Evolutionary conservation across 2,113 vertebrate species (phyloP), one percentile per base, ranked within the genome.

Genomic region (Muscicapa adusta): DNA sequence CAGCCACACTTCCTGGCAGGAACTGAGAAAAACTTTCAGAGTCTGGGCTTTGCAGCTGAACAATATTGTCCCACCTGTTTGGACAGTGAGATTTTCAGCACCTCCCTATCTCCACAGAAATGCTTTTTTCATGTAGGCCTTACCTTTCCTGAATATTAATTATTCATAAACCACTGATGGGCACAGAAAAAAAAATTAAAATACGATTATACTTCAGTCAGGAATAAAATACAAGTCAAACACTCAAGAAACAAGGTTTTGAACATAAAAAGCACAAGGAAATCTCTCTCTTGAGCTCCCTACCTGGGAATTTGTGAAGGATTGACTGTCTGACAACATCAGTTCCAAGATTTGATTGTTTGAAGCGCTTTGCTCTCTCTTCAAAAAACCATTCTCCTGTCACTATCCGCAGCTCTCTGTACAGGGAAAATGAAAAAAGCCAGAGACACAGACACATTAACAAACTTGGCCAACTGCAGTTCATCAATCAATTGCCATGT

Each of bases 331-430:
- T 99, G 93, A 99, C 97, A 84, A 99, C 95, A 74, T 99, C 99
- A 3, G 98, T 98, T 96, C 98, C 98, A 56, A 97, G 72, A 53
- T 95, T 96, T 60, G 96, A 97, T 61, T 97, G 98, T 72, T 98
- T 98, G 92, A 98, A 99, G 88, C 99, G 98, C 72, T 99, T 99
- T 83, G 99, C 98, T 91, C 99, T 97, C 96, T 99, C 99, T 98
- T 99, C 99, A 92, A 99, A 98, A 97, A 99, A 99, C 99, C 99
- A 99, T 91, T 99, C 99, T 47, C 99, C 99, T 22, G 99, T 99
- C 81, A 98, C 98, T 97, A 98, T 98, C 88, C 97, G 98, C 93
- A 99, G 98, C 93, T 99, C 98, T 79, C 99, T 99, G 80, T 34
- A 93, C 10, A 42, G 57, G 67, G 45, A 67, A 93, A 87, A 67